Conservation (phyloP, 2,888 invertebrate species). For the Lordiphosa fenestrarum region DNA sequence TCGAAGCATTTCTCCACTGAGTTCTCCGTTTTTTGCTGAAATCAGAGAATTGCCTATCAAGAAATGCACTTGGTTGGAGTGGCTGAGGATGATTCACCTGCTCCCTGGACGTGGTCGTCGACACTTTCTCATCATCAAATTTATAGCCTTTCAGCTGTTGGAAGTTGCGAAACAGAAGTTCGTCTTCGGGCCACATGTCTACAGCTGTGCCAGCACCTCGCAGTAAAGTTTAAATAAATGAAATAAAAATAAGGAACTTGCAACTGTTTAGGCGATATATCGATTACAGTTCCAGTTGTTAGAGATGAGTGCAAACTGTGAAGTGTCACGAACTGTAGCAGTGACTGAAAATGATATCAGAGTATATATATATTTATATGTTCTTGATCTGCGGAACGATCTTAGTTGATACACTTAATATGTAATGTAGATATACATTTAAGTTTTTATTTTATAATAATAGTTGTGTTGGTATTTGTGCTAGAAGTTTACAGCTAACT, state of each 20-base stretch:
- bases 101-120: constrained; percentile 83
- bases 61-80: neutral
- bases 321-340: too few species aligned
- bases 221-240: constrained; percentile 17
- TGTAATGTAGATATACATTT: too few species aligned
- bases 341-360: too few species aligned
- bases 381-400: too few species aligned
- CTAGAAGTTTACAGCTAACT: too few species aligned
- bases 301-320: too few species aligned
- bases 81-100: constrained; percentile 81
- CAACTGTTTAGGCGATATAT: neutral
- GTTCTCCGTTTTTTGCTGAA: constrained; percentile 83
- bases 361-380: too few species aligned
- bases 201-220: too few species aligned
- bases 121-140: constrained; percentile 84
- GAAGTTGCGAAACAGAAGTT: constrained; percentile 74
- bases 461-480: too few species aligned
- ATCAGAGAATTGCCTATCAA: constrained; percentile 6
- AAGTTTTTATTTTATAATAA: too few species aligned
- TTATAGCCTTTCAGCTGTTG: constrained; percentile 76
- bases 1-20: constrained; percentile 82
- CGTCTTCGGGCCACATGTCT: constrained; percentile 49
- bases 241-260: neutral
- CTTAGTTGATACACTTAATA: too few species aligned
- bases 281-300: too few species aligned